phyloP scores from a whole-genome alignment of 2,113 vertebrate genomes.

The Pterocles orientalis region DNA sequence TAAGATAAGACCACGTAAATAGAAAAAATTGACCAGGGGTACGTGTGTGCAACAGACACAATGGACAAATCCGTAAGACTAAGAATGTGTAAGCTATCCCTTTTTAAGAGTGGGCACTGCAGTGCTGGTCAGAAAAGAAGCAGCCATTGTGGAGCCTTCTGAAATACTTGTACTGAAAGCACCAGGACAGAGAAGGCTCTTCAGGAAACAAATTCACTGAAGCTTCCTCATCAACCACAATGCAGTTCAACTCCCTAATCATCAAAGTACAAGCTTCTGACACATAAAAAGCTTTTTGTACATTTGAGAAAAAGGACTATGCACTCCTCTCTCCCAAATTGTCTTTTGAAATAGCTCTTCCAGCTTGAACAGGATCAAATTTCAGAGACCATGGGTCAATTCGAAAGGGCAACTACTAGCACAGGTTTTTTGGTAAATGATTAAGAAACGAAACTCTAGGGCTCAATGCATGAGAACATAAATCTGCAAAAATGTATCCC shows the following conservation, averaged over 20 bases:
- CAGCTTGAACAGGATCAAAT: background rate
- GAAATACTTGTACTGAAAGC: background rate
- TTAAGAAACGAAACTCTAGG: background rate
- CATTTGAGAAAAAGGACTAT: background rate
- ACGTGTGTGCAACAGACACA: background rate
- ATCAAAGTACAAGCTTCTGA: background rate
- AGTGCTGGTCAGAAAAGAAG: background rate
- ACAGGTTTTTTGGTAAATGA: slow-evolving; percentile 12
- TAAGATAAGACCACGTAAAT: too few species aligned
- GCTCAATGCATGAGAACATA: background rate
- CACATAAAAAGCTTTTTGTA: background rate
- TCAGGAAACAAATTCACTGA: background rate
- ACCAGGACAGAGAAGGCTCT: background rate
- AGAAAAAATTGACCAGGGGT: too few species aligned
- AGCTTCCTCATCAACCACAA: slow-evolving; percentile 13
- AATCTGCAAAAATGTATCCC: background rate
- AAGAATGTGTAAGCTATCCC: background rate
- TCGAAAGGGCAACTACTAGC: background rate
- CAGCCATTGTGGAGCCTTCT: background rate
- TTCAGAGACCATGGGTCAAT: background rate
- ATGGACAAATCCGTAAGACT: background rate
- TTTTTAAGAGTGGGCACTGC: background rate
- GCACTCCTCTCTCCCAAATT: background rate
- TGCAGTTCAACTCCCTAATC: background rate
- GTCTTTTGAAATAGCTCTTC: background rate